Evolutionary conservation across 2,888 invertebrate genomes (phyloP).

Genomic region (Adelphocoris suturalis): DNA sequence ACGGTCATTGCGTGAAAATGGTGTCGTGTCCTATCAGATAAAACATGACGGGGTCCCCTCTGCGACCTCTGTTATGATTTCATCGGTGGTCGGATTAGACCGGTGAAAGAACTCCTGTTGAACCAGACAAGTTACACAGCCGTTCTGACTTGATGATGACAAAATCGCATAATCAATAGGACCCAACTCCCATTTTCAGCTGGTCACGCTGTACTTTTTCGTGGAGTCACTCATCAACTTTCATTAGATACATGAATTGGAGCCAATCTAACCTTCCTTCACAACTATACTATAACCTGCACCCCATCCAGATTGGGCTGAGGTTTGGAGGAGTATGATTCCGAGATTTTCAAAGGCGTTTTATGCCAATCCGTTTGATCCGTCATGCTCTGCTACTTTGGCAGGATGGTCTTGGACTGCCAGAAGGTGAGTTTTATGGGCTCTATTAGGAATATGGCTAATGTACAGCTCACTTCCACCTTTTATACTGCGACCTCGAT

Average conservation of each 20-base stretch:
- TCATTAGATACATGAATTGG: not conserved
- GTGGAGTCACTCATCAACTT: not conserved
- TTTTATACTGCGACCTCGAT: no score
- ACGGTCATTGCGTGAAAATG: constrained; percentile 26
- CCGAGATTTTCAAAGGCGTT: no score
- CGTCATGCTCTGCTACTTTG: no score
- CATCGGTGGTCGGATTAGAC: constrained; percentile 1
- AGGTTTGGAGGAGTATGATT: no score
- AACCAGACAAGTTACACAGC: constrained; percentile 24
- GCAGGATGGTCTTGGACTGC: no score
- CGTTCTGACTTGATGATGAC: constrained; percentile 15
- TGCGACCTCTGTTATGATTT: not conserved
- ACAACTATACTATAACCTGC: no score
- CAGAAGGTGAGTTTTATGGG: no score
- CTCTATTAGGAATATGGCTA: no score
- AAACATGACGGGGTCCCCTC: not conserved
- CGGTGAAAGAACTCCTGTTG: constrained; percentile 8
- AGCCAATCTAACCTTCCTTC: no score
- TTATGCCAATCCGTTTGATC: no score
- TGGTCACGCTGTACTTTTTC: not conserved
- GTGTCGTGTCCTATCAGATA: constrained; percentile 14
- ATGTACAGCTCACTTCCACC: no score
- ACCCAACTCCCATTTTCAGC: not conserved
- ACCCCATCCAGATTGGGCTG: no score
- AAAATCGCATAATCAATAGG: not conserved